phyloP scores from a whole-genome alignment of 2,113 vertebrate genomes.

The Malurus melanocephalus region DNA sequence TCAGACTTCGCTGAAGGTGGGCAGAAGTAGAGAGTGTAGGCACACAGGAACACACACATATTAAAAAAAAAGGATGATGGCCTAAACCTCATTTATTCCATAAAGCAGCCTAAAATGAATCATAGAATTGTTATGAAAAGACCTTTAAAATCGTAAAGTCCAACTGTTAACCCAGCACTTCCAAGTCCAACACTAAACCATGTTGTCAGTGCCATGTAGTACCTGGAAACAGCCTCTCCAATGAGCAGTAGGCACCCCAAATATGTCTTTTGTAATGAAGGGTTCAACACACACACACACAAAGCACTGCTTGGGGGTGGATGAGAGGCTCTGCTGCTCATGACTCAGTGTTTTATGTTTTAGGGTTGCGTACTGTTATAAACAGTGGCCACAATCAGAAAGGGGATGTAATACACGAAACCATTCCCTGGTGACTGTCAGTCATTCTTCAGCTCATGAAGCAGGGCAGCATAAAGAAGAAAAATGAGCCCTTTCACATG shows the following conservation, averaged over 20 bases:
- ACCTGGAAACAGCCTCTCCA: background rate
- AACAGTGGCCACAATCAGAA: background rate
- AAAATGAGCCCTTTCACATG: background rate
- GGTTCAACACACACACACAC: background rate
- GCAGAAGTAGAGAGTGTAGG: background rate
- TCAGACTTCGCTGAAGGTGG: background rate
- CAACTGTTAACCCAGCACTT: background rate
- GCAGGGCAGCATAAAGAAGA: background rate
- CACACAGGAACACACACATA: background rate
- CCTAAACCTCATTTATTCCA: background rate
- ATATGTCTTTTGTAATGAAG: background rate
- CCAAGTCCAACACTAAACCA: background rate
- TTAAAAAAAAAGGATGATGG: background rate
- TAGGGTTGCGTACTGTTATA: background rate
- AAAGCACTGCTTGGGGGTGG: background rate
- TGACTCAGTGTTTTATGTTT: background rate
- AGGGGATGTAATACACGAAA: background rate
- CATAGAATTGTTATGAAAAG: background rate
- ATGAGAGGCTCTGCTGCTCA: background rate
- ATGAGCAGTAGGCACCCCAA: background rate
- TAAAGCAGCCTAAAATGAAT: background rate
- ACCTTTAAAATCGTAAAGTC: background rate
- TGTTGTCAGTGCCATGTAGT: background rate
- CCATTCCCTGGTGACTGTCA: background rate
- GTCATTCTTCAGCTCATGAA: background rate